Evolutionary conservation across 1,140 invertebrate species (phyloP).

Genomic region (Drosophila sucinea): DNA sequence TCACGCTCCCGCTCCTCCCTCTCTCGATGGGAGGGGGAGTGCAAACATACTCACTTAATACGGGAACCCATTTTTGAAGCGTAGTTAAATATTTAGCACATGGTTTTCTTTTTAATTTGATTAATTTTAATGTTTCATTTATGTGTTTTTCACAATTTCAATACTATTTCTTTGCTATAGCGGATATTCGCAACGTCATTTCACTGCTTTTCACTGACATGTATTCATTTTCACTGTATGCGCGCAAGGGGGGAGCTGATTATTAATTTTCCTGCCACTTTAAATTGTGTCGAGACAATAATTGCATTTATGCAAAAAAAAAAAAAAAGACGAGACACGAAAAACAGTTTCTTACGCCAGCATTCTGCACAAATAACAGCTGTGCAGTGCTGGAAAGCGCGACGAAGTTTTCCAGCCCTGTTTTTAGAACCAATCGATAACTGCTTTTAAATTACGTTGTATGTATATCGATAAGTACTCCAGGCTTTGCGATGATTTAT

Average conservation of each 20-base stretch:
- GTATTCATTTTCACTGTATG: neutral
- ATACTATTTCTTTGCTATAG: conserved; percentile 47
- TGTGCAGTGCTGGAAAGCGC: too few relatives aligned
- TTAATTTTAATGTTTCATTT: conserved; percentile 36
- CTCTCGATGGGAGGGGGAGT: conserved; percentile 13
- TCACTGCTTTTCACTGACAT: conserved; percentile 6
- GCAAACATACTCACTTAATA: conserved; percentile 74
- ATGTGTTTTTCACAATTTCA: conserved; percentile 47
- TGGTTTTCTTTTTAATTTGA: conserved; percentile 59
- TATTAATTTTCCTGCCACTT: conserved; percentile 45
- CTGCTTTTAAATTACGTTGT: too few relatives aligned
- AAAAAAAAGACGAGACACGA: neutral
- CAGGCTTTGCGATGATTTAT: too few relatives aligned
- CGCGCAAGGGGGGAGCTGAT: conserved; percentile 32
- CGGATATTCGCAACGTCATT: conserved; percentile 34
- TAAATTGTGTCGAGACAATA: conserved; percentile 44
- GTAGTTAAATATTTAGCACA: conserved; percentile 54
- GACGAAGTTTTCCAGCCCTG: too few relatives aligned
- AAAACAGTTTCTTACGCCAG: conserved; percentile 7
- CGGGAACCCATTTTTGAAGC: conserved; percentile 72
- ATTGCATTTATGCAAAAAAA: conserved; percentile 25
- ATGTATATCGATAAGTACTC: too few relatives aligned
- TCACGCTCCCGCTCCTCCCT: conserved; percentile 15
- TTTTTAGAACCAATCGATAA: too few relatives aligned
- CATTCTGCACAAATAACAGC: neutral